Evolutionary conservation across 2,113 vertebrate genomes (phyloP), one percentile per base, ranked within the genome.

Genomic region (Meriones unguiculatus): DNA sequence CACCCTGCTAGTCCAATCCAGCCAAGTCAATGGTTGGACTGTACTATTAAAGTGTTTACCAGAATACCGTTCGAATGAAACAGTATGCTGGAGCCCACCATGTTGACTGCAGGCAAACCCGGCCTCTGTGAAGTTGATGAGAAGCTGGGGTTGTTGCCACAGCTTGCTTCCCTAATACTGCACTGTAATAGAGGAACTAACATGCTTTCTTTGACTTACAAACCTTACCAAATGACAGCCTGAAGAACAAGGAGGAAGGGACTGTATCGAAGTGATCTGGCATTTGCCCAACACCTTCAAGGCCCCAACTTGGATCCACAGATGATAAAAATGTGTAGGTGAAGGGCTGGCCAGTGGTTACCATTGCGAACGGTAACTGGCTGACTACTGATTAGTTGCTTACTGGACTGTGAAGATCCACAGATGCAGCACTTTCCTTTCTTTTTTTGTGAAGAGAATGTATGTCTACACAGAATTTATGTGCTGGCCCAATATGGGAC

Each of bases 131-230:
- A 87, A 93, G 69, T 14, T 82, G 84, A 11, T 54, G 41, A 88
- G 70, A 91, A 30, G 9, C 0, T 70, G 41, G 25, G 52, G 50
- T 13, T 67, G 5, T 70, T 81, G 50, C 0, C 41, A 35, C 35
- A 50, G 38, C 50, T 80, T 25, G 52, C 69, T 78, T 57, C 50
- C 64, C 35, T 59, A 46, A 86, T 14, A 22, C 4, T n/a, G 14
- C 75, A 95, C 87, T 35, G 73, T n/a, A 10, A 57, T 62, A 81
- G 35, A 50, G 90, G 88, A 94, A 92, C 69, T 54, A 54, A 87
- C 46, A 92, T 13, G 15, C 14, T 73, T 78, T 57, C 77, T 87
- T 81, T 17, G 73, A 90, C 95, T 92, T 32, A 86, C 15, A 93
- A 67, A 80, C 50, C 38, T 92, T 86, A 75, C 1, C 52, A 28